phyloP scores from a whole-genome alignment of 2,113 vertebrate species.

The Cryptomyrus ogoouensis region DNA sequence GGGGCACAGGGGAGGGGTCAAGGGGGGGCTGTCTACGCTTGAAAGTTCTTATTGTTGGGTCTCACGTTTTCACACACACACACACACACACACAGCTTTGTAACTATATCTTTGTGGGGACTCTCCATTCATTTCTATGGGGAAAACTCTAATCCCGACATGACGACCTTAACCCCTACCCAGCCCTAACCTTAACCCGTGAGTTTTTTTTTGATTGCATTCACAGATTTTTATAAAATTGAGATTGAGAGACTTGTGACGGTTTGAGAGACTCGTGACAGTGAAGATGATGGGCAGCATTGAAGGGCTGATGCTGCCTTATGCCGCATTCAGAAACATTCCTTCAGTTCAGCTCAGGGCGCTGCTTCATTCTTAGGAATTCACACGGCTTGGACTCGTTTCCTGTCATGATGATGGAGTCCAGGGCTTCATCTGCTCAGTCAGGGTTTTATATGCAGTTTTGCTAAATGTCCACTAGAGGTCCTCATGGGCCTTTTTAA shows the following conservation, averaged over 20 bases:
- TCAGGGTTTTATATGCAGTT: background rate
- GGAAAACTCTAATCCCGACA: background rate
- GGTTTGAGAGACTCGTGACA: background rate
- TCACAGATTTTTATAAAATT: background rate
- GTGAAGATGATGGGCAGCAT: background rate
- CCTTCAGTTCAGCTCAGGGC: background rate
- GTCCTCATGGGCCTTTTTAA: background rate
- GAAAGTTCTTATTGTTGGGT: background rate
- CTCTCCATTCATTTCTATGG: background rate
- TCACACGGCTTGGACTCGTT: background rate
- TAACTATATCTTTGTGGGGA: too few species aligned
- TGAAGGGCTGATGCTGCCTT: background rate
- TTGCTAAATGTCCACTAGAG: slow-evolving; percentile 22
- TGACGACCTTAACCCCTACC: background rate
- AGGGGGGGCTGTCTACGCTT: background rate
- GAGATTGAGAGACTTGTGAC: too few species aligned
- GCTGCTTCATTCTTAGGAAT: background rate
- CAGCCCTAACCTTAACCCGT: background rate
- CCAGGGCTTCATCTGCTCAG: background rate
- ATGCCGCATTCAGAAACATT: too few species aligned
- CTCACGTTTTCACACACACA: slow-evolving; percentile 3
- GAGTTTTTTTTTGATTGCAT: background rate
- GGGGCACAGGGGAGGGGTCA: background rate
- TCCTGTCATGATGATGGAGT: background rate
- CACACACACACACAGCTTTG: background rate